phyloP scores from a whole-genome alignment of 2,113 vertebrate species.

The Rallus limicola region DNA sequence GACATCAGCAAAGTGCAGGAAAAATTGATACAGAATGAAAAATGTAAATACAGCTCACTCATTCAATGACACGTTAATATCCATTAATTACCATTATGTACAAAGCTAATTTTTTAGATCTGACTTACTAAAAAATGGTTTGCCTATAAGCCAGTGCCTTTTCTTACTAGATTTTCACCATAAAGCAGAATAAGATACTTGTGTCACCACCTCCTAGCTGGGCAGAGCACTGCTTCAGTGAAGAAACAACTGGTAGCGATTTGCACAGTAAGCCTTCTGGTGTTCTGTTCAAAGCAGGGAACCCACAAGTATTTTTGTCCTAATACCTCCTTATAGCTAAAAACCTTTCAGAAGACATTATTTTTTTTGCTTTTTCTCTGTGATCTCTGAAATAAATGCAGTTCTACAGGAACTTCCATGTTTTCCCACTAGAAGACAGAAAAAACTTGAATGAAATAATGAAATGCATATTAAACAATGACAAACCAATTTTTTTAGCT shows the following conservation, averaged over 20 bases:
- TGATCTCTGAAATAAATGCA: not conserved
- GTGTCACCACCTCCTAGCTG: not conserved
- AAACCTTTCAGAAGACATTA: not conserved
- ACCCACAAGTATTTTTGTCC: not conserved
- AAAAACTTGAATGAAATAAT: not conserved
- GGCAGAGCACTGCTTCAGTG: not conserved
- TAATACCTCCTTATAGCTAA: not conserved
- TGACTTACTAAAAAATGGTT: not conserved
- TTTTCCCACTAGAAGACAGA: not conserved
- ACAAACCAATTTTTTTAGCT: not conserved
- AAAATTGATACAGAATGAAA: not conserved
- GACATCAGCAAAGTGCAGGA: not conserved
- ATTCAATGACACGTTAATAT: not conserved
- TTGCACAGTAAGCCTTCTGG: not conserved
- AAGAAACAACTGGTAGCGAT: not conserved
- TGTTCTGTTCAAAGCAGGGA: not conserved
- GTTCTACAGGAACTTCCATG: not conserved
- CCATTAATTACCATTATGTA: not conserved
- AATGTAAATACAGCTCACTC: not conserved
- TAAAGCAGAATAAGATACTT: not conserved
- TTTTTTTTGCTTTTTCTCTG: not conserved
- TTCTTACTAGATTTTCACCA: not conserved
- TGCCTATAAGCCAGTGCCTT: not conserved
- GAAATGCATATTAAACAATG: not conserved
- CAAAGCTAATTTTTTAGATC: not conserved